Evolutionary conservation across 2,113 vertebrate species (phyloP), one percentile per base, ranked within the genome.

Genomic region (Illadopsis cleaveri): DNA sequence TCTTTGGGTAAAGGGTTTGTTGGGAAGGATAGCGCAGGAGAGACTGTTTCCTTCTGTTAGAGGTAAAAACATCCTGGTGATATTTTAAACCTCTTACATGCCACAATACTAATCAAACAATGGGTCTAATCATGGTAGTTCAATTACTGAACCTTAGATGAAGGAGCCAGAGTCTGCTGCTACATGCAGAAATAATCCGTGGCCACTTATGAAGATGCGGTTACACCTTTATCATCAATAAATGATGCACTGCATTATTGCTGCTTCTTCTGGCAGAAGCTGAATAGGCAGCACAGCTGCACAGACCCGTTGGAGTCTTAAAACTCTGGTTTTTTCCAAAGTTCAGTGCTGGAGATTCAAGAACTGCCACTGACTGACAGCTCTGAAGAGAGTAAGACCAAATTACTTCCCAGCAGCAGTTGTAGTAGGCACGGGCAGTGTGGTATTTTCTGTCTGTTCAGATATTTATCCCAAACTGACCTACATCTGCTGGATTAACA

Each of bases 401-500:
- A 88, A 90, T 96, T 90, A 85, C 84, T 83, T 96, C 94, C 68
- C 79, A 94, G 58, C 82, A 93, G 87, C 94, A 70, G 76, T 91
- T 91, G 77, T 78, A 93, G 91, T 71, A 82, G 88, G 83, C 91
- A 76, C 73, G 65, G 85, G 76, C 89, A 71, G 90, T 96, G 96
- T 72, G 37, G 70, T 94, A 94, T 97, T 97, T 92, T 96, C 94
- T 81, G 75, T 97, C 91, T 97, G 96, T 95, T 96, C 96, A 10
- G 54, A 95, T 96, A 96, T 95, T 97, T 98, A 98, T 98, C 97
- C 97, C 86, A 95, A 97, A 94, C 94, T 98, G 98, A 98, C 98
- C 98, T 98, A 98, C 97, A 98, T 98, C 97, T 97, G 89, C 91
- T 91, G 96, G 97, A 98, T 98, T 98, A 98, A 93, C 95, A 92